Base-by-base conservation (phyloP, 2,113 vertebrate genomes). In the Ondatra zibethicus region DNA sequence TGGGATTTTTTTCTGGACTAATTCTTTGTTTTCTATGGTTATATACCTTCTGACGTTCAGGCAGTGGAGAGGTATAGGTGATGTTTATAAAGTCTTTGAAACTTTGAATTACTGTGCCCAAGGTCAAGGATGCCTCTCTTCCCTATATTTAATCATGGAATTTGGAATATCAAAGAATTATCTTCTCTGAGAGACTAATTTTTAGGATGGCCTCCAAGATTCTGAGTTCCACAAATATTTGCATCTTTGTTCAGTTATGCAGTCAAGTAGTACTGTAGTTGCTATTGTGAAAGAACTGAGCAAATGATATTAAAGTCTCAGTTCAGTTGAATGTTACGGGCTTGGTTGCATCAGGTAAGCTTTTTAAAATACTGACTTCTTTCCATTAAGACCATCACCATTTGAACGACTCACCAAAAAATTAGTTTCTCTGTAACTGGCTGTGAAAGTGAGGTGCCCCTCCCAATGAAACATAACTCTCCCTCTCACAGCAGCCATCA, bases 71-170 rank as follows among this genome's bases (percentile, higher is more conserved):
- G 23, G 31, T 72, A 3, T 87, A 92, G 14, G 27, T 85, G 14
- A 94, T 85, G 9, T 86, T 96, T 94, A 3, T 58, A 87, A 70
- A 73, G 42, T 75, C 33, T 87, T 88, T 92, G 39, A 92, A 96
- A 93, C 31, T 88, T 94, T 73, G 63, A 78, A 66, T 89, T 11
- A 14, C 23, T 93, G 75, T 93, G 58, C 14, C 45, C 65, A 81
- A 88, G 6, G 3, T 89, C 55, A 77, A 73, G 16, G 19, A 77
- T 70, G 4, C 70, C 76, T 89, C 31, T 97, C 7, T 88, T 96
- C 12, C 36, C 39, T 16, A 66, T 58, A 92, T 76, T 11, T 89
- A 23, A 80, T n/a, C 42, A 89, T 31, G 17, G 39, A 89, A 75
- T 91, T 52, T 94, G 33, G 47, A 81, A 13, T 23, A 86, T 61